A percentile compares a stretch with the other conserved stretches of the same genome.
These are phyloP conservation scores for Polypedilum pembai DNA, from an alignment of 1,140 invertebrate species.

Conservation along the genomic window DNA sequence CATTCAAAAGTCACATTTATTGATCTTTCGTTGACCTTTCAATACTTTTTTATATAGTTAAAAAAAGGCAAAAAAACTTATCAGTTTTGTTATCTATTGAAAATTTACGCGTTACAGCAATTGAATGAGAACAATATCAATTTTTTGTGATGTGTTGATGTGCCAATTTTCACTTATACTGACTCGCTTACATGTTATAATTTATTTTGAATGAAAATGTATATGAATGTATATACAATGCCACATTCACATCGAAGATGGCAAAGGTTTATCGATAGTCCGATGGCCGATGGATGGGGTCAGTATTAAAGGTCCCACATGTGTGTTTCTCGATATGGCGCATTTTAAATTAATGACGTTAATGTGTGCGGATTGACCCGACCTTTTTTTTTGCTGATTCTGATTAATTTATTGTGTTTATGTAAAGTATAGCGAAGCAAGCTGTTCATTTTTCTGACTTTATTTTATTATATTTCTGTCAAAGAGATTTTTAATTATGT, in stretches of 20 bases:
- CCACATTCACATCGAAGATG: not conserved
- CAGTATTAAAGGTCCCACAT: not conserved
- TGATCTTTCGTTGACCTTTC: too few species aligned
- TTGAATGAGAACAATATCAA: not conserved
- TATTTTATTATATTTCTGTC: too few species aligned
- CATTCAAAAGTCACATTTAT: too few species aligned
- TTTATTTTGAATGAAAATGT: too few species aligned
- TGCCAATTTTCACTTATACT: not conserved
- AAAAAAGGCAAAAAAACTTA: too few species aligned
- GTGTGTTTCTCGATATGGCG: conserved; percentile 26
- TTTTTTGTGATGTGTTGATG: conserved; percentile 6
- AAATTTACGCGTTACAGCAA: not conserved
- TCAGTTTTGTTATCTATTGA: not conserved
- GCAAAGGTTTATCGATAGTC: conserved; percentile 25
- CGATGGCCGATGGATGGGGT: not conserved
- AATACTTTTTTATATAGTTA: too few species aligned
- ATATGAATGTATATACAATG: too few species aligned
- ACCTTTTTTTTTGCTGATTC: conserved; percentile 24
- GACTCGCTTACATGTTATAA: too few species aligned
- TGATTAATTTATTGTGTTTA: conserved; percentile 24
- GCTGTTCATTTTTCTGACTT: too few species aligned
- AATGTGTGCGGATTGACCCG: not conserved
- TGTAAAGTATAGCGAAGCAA: not conserved
- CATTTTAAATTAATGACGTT: conserved; percentile 16
- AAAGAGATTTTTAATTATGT: too few species aligned